These are phyloP conservation scores for Ochlodes sylvanus DNA, from an alignment of 2,888 invertebrate species.

Conservation along the genomic window DNA sequence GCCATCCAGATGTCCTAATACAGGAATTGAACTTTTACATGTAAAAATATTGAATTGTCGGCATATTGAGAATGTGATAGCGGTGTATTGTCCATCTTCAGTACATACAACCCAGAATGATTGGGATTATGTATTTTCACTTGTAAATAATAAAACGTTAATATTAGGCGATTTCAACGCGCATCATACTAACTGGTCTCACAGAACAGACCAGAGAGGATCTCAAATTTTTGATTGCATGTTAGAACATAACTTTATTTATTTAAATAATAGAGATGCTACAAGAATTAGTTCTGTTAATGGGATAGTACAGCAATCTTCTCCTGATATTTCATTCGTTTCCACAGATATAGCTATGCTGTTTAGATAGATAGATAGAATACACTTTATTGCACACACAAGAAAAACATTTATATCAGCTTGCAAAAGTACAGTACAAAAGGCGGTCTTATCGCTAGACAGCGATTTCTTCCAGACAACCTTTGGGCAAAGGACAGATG, in stretches of 20 bases:
- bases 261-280: slow-evolving; percentile 32
- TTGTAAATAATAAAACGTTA: slow-evolving; percentile 7
- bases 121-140: slow-evolving; percentile 38
- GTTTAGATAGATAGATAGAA: too few relatives aligned
- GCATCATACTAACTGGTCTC: slow-evolving; percentile 40
- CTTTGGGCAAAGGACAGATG: too few relatives aligned
- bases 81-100: slow-evolving; percentile 36
- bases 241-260: slow-evolving; percentile 22
- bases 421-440: too few relatives aligned
- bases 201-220: slow-evolving; percentile 37
- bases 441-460: too few relatives aligned
- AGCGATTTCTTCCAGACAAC: too few relatives aligned
- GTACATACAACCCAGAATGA: slow-evolving; percentile 27
- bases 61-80: slow-evolving; percentile 36
- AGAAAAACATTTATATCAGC: too few relatives aligned
- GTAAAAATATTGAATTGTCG: slow-evolving; percentile 37
- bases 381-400: too few relatives aligned
- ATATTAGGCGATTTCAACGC: slow-evolving; percentile 39
- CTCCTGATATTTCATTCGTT: slow-evolving; percentile 37
- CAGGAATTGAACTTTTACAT: slow-evolving; percentile 31
- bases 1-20: neutral
- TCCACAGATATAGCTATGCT: slow-evolving; percentile 25
- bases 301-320: slow-evolving; percentile 22
- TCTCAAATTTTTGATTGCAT: slow-evolving; percentile 31
- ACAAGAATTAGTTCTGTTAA: slow-evolving; percentile 32